Evolutionary conservation across 1,140 invertebrate species (phyloP).

Genomic region (Microplitis demolitor): DNA sequence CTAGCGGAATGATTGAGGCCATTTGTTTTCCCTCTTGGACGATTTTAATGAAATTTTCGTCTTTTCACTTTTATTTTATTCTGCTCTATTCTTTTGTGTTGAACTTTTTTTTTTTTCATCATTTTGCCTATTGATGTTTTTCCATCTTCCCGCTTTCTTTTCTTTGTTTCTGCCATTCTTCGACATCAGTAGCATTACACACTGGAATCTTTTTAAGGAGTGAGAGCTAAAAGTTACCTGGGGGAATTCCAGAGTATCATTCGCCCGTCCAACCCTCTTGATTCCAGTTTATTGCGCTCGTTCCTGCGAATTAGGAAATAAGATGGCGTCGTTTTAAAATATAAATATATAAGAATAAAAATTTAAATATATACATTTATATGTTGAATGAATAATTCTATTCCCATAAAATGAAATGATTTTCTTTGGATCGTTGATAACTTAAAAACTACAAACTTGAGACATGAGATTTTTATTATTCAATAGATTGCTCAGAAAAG

Average conservation of each 20-base stretch:
- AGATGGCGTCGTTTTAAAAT: background rate
- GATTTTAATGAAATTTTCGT: constrained; percentile 17
- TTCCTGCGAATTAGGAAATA: constrained; percentile 15
- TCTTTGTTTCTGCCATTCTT: background rate
- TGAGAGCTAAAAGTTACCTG: background rate
- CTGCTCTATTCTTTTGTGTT: background rate
- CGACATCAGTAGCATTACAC: background rate
- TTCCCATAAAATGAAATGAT: no score
- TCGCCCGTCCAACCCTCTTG: constrained; percentile 9
- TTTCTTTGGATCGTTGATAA: no score
- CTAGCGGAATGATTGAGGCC: constrained; percentile 4
- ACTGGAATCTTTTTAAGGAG: background rate
- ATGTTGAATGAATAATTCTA: no score
- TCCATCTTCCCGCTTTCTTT: background rate
- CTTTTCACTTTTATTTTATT: background rate
- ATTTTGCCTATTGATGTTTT: background rate
- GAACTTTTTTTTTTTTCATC: no score
- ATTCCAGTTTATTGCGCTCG: constrained; percentile 17
- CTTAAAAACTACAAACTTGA: no score
- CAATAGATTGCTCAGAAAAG: no score
- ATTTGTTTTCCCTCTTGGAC: constrained; percentile 11
- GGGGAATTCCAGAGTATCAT: constrained; percentile 11
- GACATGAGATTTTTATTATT: no score
- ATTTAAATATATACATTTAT: background rate
- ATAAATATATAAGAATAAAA: background rate